Base-by-base conservation (phyloP, 2,797 vertebrate species). In the Sebastes kiyomatsui region DNA sequence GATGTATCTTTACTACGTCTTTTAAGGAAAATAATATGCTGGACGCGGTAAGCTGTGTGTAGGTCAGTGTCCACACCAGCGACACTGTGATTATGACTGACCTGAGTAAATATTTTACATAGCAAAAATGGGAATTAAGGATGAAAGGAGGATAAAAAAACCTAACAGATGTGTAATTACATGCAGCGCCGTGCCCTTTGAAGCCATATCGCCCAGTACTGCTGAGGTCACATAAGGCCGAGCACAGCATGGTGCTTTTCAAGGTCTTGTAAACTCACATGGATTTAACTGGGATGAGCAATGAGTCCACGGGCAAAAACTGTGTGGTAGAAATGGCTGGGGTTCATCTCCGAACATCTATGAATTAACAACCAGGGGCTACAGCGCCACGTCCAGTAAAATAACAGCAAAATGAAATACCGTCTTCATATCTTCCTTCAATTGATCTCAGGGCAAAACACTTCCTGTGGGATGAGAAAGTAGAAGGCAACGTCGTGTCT, bases 21-120 rank as follows among this genome's bases (percentile, higher is more conserved):
- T 60, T 52, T 65, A 71, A 49, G 80, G 71, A 84, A 87, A 90
- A 87, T 71, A 66, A 77, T 28, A 77, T 20, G 35, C 58, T 60
- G 42, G 77, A 77, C 14, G 42, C 61, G 71, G 81, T 60, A 13
- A 68, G 27, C 76, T 67, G 49, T 6, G 59, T 69, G 77, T 20
- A 76, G 66, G 80, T 76, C 75, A 66, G 80, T 42, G 72, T 91
- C 86, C 77, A 33, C 65, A 61, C 67, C 35, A 61, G 77, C 6
- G 58, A 67, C 67, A 86, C 86, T 89, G 82, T 90, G 59, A 92
- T 94, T 89, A 93, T 42, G 33, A 82, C 82, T 75, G 90, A 91
- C 83, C 86, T 81, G 79, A 77, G 90, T 90, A 88, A 93, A 95
- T 90, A 89, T 93, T 89, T 88, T 30, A 86, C 60, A 85, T 66